These are phyloP conservation scores for Lithophane socia DNA, from an alignment of 2,888 invertebrate species.

Conservation along the genomic window DNA sequence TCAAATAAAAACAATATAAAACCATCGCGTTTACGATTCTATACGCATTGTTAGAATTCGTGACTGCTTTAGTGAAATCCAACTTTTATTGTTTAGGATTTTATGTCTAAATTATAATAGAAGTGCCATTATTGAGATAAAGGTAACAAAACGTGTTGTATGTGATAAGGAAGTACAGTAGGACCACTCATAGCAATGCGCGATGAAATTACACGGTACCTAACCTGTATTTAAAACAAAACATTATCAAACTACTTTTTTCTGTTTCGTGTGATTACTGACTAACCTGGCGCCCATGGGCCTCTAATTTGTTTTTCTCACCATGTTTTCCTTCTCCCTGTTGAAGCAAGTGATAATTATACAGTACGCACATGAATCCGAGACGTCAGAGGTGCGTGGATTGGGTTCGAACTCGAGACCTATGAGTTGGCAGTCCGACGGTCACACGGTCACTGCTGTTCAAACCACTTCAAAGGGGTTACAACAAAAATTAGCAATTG, in stretches of 20 bases:
- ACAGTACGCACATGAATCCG: no score
- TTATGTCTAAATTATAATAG: slow-evolving; percentile 67
- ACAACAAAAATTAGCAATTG: no score
- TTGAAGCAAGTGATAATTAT: no score
- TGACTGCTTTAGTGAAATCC: slow-evolving; percentile 53
- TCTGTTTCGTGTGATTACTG: no score
- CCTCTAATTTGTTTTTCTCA: no score
- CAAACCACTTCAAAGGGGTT: no score
- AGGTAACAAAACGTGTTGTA: slow-evolving; percentile 10
- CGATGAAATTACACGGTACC: not conserved
- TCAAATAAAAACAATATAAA: slow-evolving; percentile 55
- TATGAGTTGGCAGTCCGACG: no score
- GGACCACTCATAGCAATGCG: not conserved
- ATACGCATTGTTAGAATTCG: slow-evolving; percentile 51
- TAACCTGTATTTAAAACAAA: not conserved
- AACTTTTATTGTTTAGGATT: slow-evolving; percentile 60
- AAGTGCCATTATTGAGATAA: slow-evolving; percentile 49
- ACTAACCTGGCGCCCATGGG: no score
- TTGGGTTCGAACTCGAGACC: no score
- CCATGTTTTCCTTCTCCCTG: no score
- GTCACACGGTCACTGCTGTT: no score
- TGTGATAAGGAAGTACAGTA: slow-evolving; percentile 17
- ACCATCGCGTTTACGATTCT: slow-evolving; percentile 51
- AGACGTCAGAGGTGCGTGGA: no score
- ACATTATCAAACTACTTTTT: not conserved